phyloP scores from a whole-genome alignment of 2,797 vertebrate genomes.

The Austrolebias charrua region DNA sequence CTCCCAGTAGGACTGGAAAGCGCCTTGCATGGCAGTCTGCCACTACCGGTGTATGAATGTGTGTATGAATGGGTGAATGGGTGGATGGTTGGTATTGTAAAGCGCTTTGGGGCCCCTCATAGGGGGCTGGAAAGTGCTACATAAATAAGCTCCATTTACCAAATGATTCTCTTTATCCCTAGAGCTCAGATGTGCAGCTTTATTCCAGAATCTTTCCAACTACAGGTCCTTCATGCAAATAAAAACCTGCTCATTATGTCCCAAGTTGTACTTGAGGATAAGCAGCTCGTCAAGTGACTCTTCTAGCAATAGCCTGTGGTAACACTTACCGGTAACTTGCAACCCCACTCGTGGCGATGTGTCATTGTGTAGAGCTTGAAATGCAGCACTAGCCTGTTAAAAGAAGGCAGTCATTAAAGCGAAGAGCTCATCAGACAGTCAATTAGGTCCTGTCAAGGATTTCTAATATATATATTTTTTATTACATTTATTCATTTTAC shows the following conservation, averaged over 20 bases:
- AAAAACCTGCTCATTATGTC: slow-evolving; percentile 36
- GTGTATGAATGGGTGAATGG: too few relatives aligned
- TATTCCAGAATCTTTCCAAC: slow-evolving; percentile 5
- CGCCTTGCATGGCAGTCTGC: too few relatives aligned
- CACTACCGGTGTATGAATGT: too few relatives aligned
- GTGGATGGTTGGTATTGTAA: too few relatives aligned
- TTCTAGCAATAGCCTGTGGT: slow-evolving; percentile 25
- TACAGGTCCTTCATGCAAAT: slow-evolving; percentile 1
- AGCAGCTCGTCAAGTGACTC: slow-evolving; percentile 31
- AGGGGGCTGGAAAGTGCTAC: too few relatives aligned
- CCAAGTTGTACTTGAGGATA: slow-evolving; percentile 25
- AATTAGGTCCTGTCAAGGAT: too few relatives aligned
- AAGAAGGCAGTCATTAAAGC: background rate
- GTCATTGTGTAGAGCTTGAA: background rate
- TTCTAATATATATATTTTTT: too few relatives aligned
- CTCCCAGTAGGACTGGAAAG: too few relatives aligned
- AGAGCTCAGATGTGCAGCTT: slow-evolving; percentile 16
- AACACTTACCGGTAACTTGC: slow-evolving; percentile 18
- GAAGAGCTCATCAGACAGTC: slow-evolving; percentile 1
- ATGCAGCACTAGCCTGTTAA: background rate
- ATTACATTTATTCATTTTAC: too few relatives aligned
- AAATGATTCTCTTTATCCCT: slow-evolving; percentile 37
- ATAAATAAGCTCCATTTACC: too few relatives aligned
- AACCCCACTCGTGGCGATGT: slow-evolving; percentile 11
- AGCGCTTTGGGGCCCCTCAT: too few relatives aligned